These are phyloP conservation scores for Octopus bimaculoides DNA, from an alignment of 1,140 invertebrate species.

Conservation along the genomic window DNA sequence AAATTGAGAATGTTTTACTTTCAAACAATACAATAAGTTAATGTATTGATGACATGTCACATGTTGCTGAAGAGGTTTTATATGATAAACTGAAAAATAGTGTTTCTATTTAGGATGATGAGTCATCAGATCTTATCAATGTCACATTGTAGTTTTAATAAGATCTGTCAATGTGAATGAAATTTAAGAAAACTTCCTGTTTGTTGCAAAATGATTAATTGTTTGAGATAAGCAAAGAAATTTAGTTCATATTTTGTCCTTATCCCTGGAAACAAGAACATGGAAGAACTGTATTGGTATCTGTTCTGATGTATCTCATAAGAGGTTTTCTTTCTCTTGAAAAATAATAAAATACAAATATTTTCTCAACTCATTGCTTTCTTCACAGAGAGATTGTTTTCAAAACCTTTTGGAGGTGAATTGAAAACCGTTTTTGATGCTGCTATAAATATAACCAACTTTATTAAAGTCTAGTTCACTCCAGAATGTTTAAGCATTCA, in stretches of 20 bases:
- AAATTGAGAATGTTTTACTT: conserved; percentile 8
- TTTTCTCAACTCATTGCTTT: neutral
- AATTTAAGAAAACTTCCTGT: neutral
- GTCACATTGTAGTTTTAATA: neutral
- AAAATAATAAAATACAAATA: neutral
- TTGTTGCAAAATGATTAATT: neutral
- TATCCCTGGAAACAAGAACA: neutral
- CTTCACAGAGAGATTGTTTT: conserved; percentile 4
- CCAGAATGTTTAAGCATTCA: conserved; percentile 1
- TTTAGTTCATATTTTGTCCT: neutral
- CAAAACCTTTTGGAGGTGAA: conserved; percentile 7
- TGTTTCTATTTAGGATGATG: neutral
- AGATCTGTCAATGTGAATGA: conserved; percentile 4
- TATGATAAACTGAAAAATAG: neutral
- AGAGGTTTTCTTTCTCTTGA: conserved; percentile 2
- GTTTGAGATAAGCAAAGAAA: neutral
- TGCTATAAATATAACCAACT: neutral
- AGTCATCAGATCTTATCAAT: conserved; percentile 5
- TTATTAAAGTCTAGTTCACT: conserved; percentile 5
- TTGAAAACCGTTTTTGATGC: neutral
- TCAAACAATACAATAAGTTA: conserved; percentile 1
- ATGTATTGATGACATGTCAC: conserved; percentile 7
- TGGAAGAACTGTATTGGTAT: conserved; percentile 4
- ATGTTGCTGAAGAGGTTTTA: conserved; percentile 7
- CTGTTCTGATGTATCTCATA: neutral